Evolutionary conservation across 2,113 vertebrate species (phyloP).

Genomic region (Tragulus kanchil): DNA sequence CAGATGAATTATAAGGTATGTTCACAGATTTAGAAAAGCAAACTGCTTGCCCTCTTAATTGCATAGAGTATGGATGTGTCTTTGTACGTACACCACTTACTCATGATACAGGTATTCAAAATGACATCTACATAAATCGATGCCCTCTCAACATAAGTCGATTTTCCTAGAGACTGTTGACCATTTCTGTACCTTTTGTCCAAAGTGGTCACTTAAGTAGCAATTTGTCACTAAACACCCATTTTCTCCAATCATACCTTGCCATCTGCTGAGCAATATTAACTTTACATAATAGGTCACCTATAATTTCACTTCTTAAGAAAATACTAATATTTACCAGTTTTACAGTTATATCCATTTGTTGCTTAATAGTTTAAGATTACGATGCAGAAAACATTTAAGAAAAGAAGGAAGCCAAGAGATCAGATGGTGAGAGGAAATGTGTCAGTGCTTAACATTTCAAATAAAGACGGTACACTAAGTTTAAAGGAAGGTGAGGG

Average conservation of each 20-base stretch:
- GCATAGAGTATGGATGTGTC: neutral
- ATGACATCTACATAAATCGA: neutral
- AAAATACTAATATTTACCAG: neutral
- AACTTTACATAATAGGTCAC: neutral
- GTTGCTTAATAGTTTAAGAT: neutral
- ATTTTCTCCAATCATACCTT: neutral
- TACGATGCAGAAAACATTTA: neutral
- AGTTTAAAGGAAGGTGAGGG: neutral
- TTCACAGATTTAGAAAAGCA: slow-evolving; percentile 17
- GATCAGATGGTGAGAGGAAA: neutral
- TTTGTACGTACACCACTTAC: neutral
- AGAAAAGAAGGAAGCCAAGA: slow-evolving; percentile 1
- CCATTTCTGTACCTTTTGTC: neutral
- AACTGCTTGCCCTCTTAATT: neutral
- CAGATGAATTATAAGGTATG: neutral
- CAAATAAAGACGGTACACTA: neutral
- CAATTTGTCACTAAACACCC: neutral
- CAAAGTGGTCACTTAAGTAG: neutral
- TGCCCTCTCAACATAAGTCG: neutral
- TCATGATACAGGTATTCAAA: neutral
- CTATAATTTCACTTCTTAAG: neutral
- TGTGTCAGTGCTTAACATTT: neutral
- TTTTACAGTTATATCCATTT: neutral
- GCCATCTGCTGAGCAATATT: neutral
- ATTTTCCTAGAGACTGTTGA: neutral